Percentiles rank a stretch among this genome's conserved stretches.
Evolutionary conservation across 2,797 vertebrate species (phyloP).

Genomic region (Picus viridis): DNA sequence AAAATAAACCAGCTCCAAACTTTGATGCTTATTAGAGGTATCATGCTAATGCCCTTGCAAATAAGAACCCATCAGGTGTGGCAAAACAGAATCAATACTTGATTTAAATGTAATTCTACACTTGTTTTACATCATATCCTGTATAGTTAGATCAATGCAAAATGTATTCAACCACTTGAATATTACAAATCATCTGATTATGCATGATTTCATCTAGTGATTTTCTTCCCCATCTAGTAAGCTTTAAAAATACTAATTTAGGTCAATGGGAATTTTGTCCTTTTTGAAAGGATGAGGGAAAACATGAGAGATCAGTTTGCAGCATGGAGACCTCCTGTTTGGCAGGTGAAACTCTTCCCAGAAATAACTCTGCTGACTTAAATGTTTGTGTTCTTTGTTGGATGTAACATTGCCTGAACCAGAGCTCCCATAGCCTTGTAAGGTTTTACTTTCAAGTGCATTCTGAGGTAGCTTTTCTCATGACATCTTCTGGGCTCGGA

Average conservation of each 20-base stretch:
- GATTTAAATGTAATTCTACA: neutral
- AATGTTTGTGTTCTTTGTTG: neutral
- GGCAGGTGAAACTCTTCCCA: neutral
- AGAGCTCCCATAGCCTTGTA: neutral
- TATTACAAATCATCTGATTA: neutral
- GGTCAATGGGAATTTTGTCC: neutral
- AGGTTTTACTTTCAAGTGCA: neutral
- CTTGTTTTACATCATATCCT: neutral
- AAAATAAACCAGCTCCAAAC: neutral
- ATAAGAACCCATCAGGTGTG: neutral
- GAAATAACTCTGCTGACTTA: neutral
- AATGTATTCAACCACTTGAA: neutral
- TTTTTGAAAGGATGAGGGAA: neutral
- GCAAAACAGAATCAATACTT: neutral
- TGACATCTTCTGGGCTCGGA: neutral
- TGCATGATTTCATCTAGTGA: neutral
- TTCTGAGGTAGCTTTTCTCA: neutral
- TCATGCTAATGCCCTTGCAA: neutral
- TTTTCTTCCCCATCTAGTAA: too few species aligned
- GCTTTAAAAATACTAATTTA: neutral
- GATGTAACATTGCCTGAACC: neutral
- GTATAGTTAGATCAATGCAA: neutral
- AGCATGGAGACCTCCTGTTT: neutral
- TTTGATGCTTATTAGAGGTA: neutral
- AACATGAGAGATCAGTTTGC: neutral